These are phyloP conservation scores for Orgyia antiqua DNA, from an alignment of 2,888 invertebrate species.

Conservation along the genomic window DNA sequence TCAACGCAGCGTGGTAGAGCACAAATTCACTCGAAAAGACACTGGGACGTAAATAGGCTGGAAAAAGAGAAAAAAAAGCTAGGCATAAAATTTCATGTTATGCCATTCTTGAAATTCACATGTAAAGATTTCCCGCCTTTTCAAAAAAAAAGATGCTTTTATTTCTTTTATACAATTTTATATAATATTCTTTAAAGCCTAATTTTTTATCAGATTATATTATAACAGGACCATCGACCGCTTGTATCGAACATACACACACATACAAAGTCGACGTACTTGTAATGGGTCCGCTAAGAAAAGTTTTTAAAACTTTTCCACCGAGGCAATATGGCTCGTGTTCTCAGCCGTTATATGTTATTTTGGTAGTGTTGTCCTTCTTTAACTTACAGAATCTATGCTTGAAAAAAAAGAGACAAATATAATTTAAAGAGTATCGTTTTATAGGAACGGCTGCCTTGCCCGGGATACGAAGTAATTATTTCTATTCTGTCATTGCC, in stretches of 20 bases:
- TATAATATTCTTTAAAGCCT: too few relatives aligned
- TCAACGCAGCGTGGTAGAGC: too few relatives aligned
- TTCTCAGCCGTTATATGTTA: conserved; percentile 77
- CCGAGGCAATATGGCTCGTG: conserved; percentile 79
- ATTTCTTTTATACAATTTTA: background rate
- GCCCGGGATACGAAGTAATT: conserved; percentile 78
- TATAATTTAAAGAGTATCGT: conserved; percentile 39
- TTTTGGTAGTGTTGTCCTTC: conserved; percentile 67
- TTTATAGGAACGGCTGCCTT: conserved; percentile 54
- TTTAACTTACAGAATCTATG: conserved; percentile 40
- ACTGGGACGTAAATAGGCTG: too few relatives aligned
- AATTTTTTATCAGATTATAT: conserved; percentile 10
- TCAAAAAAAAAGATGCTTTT: background rate
- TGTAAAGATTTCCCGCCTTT: too few relatives aligned
- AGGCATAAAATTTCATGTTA: too few relatives aligned
- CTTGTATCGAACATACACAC: conserved; percentile 59
- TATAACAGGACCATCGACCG: conserved; percentile 57
- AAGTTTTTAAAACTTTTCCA: conserved; percentile 79
- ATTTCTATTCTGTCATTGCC: conserved; percentile 77
- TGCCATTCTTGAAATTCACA: too few relatives aligned
- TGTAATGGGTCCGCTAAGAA: conserved; percentile 79
- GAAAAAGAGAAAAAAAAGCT: too few relatives aligned
- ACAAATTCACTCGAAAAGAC: too few relatives aligned
- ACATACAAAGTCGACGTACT: conserved; percentile 62
- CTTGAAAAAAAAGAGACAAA: conserved; percentile 41